These are phyloP conservation scores for Clepsis dumicolana DNA, from an alignment of 2,888 invertebrate genomes.

Conservation along the genomic window DNA sequence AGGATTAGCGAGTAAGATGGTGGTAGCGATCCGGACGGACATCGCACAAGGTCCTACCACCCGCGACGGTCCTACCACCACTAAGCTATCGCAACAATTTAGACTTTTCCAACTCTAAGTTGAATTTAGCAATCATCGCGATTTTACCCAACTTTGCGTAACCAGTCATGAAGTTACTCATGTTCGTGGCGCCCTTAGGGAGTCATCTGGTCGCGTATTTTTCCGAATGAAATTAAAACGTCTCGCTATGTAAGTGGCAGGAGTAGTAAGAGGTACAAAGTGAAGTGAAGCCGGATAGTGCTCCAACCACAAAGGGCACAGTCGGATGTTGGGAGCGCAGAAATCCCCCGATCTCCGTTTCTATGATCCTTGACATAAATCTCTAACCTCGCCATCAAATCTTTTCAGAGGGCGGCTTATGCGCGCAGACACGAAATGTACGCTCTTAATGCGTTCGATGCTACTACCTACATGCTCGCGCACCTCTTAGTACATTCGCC, in stretches of 20 bases:
- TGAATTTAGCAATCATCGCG: neutral
- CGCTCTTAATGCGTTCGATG: conserved; percentile 77
- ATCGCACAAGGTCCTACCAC: too few species aligned
- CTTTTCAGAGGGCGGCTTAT: conserved; percentile 83
- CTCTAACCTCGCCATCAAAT: conserved; percentile 85
- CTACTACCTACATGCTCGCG: conserved; percentile 57
- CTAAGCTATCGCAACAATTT: neutral
- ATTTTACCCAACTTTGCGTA: neutral
- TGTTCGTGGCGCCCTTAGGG: conserved; percentile 48
- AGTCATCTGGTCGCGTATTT: conserved; percentile 61
- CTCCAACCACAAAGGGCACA: conserved; percentile 84
- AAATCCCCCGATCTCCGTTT: conserved; percentile 82
- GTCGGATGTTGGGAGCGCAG: conserved; percentile 81
- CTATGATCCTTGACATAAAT: conserved; percentile 86
- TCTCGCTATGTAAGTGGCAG: conserved; percentile 81
- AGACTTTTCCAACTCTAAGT: neutral
- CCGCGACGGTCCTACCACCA: too few species aligned
- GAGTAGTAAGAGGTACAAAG: conserved; percentile 80
- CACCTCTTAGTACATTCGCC: conserved; percentile 42
- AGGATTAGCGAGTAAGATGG: too few species aligned
- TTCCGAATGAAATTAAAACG: conserved; percentile 82
- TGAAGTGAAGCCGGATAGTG: conserved; percentile 82
- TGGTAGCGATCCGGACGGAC: too few species aligned
- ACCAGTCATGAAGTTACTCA: conserved; percentile 8
- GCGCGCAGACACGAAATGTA: conserved; percentile 76